Base-by-base conservation (phyloP, 1,140 invertebrate genomes). In the Hyles vespertilio region DNA sequence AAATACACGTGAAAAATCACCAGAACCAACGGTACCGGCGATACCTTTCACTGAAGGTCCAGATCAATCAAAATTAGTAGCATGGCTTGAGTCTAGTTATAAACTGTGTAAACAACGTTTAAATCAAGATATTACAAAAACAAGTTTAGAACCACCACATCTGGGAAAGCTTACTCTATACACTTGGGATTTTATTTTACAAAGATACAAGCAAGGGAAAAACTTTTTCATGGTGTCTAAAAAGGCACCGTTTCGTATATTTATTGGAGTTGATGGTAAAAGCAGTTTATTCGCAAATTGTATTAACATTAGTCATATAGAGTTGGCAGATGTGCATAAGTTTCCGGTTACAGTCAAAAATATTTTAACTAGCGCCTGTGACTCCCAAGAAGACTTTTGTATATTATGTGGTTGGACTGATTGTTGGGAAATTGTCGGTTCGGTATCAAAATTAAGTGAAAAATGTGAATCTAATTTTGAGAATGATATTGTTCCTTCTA, bases 351-450 rank as follows among this genome's bases (percentile, higher is more conserved):
- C 79, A 40, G 65, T 89, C 10, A 79, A 74, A 72, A 86, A 81
- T 58, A 72, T 89, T 65, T 56, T 86, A 12, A 79, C 68, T 43
- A 79, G 82, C 65, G 75, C 68, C 33, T 67, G 63, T 12, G 72
- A 78, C 48, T 49, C 75, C 52, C 75, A 81, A 69, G 78, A 89
- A 48, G 74, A 76, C 59, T 86, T 87, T 63, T 87, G 78, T 64
- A 85, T 89, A 72, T 74, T 89, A 59, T 72, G 61, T 59, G 86
- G 86, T 4, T 72, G 77, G 47, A 45, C 62, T 33, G 47, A 70
- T 61, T 86, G 81, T 59, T 89, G 86, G 86, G 83, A 87, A 68
- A 52, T 87, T 33, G 67, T 84, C 48, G 83, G 84, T 33, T 72
- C 80, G 10, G 78, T 86, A 11, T 66, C 69, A 46, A 87, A 89